Conservation (phyloP, 1,140 invertebrate genomes). For the Battus philenor region DNA sequence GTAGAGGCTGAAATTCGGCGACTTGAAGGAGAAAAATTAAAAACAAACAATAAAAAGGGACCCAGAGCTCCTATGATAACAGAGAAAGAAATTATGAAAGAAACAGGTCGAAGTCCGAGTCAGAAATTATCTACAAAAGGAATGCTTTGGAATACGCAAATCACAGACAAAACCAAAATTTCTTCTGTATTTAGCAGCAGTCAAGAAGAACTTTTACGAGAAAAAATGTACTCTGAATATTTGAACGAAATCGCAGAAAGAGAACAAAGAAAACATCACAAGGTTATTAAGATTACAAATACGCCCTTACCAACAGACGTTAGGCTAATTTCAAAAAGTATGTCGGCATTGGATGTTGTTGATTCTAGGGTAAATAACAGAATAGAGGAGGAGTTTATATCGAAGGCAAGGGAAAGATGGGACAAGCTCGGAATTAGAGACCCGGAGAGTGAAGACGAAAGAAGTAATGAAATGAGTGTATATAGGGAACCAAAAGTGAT, state of each 20-base stretch:
- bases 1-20: conserved; percentile 78
- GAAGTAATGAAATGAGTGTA: conserved; percentile 42
- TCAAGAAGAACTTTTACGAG: conserved; percentile 80
- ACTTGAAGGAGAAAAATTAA: conserved; percentile 76
- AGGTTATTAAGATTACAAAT: conserved; percentile 84
- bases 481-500: conserved; percentile 73
- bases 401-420: conserved; percentile 79
- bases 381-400: conserved; percentile 85
- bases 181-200: conserved; percentile 60
- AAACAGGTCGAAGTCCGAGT: not conserved
- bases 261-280: conserved; percentile 85
- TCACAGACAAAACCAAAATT: conserved; percentile 18
- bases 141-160: conserved; percentile 5
- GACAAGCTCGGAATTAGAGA: conserved; percentile 78
- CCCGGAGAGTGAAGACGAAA: conserved; percentile 75
- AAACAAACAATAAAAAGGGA: conserved; percentile 47
- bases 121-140: conserved; percentile 2
- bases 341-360: conserved; percentile 45
- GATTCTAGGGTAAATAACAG: conserved; percentile 72
- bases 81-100: conserved; percentile 33
- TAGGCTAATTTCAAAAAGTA: conserved; percentile 52
- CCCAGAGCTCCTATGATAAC: conserved; percentile 62
- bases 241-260: conserved; percentile 85
- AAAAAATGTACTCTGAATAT: conserved; percentile 90
- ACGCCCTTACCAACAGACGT: conserved; percentile 20